phyloP scores from a whole-genome alignment of 2,888 invertebrate species.

The Ochlodes sylvanus region DNA sequence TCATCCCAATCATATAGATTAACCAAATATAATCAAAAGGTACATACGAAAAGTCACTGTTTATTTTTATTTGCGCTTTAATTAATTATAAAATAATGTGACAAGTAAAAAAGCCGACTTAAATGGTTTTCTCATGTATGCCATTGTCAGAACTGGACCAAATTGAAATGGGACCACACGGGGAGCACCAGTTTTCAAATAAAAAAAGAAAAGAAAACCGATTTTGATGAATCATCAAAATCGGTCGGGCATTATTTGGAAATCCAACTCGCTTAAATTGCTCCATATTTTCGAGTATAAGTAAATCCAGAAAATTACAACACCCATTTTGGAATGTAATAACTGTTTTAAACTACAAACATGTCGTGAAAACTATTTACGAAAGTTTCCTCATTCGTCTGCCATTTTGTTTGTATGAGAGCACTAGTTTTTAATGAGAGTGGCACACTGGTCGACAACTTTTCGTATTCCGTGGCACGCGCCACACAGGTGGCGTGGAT shows the following conservation, averaged over 20 bases:
- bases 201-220: too few relatives aligned
- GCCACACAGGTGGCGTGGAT: constrained; percentile 51
- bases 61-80: too few relatives aligned
- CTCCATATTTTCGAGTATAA: too few relatives aligned
- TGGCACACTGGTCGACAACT: constrained; percentile 26
- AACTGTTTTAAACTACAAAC: neutral
- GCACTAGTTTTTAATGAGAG: constrained; percentile 36
- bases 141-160: too few relatives aligned
- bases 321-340: neutral
- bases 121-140: too few relatives aligned
- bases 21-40: neutral
- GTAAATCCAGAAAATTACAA: neutral
- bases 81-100: too few relatives aligned
- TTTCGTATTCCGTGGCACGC: constrained; percentile 29
- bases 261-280: too few relatives aligned
- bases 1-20: constrained; percentile 4
- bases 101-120: too few relatives aligned
- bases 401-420: constrained; percentile 30
- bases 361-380: constrained; percentile 19
- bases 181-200: too few relatives aligned
- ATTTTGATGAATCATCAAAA: too few relatives aligned
- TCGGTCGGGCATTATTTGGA: too few relatives aligned
- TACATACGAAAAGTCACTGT: neutral
- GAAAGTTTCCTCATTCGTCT: constrained; percentile 33
- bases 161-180: too few relatives aligned